These are phyloP conservation scores for Propithecus coquereli DNA, from an alignment of 2,113 vertebrate species.

Conservation along the genomic window DNA sequence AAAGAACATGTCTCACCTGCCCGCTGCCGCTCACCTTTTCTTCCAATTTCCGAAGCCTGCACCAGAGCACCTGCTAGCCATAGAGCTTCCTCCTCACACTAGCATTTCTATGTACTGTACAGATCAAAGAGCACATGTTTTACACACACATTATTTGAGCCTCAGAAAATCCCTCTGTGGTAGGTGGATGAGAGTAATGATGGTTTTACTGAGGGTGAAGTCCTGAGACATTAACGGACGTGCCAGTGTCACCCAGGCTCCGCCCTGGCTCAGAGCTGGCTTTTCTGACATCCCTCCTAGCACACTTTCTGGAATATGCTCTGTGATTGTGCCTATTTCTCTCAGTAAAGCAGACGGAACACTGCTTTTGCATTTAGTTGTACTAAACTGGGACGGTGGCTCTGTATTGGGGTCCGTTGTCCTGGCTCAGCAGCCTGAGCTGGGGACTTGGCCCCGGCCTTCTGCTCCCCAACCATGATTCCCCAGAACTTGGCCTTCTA, in stretches of 20 bases:
- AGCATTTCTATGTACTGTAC: no score
- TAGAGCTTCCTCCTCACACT: no score
- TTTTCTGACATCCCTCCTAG: not conserved
- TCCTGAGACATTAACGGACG: not conserved
- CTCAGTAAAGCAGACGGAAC: not conserved
- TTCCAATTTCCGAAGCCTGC: no score
- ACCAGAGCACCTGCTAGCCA: no score
- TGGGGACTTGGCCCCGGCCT: not conserved
- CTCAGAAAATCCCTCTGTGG: no score
- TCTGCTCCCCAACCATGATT: no score
- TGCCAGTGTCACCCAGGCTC: not conserved
- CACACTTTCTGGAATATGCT: not conserved
- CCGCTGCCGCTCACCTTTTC: no score
- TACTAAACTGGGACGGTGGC: fast-evolving
- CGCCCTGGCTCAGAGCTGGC: not conserved
- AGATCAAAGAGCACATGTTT: no score
- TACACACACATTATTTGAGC: no score
- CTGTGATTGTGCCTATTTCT: not conserved
- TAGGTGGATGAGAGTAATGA: no score
- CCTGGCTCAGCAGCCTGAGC: not conserved
- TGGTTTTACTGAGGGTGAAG: not conserved
- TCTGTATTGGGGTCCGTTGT: not conserved
- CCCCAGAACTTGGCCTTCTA: not conserved
- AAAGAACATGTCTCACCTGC: no score
- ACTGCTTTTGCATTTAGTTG: not conserved